Conservation (phyloP, 2,888 invertebrate species). For the Phania funesta region DNA sequence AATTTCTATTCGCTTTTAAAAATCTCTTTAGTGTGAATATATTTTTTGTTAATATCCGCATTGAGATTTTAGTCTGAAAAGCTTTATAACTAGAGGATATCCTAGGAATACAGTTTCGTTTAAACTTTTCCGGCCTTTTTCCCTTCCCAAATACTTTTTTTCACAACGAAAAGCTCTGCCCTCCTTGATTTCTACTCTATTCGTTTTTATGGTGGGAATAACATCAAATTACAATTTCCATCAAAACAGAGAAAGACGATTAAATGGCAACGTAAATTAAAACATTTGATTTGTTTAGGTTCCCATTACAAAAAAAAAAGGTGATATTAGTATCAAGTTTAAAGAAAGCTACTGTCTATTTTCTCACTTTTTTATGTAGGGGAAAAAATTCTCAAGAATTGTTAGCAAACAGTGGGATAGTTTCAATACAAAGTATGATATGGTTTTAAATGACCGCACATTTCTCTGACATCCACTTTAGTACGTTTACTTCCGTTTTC, state of each 20-base stretch:
- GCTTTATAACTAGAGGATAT: too few species aligned
- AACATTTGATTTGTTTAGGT: conserved; percentile 15
- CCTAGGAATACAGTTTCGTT: too few species aligned
- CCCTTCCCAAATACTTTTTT: too few species aligned
- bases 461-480: conserved; percentile 18
- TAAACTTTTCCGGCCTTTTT: too few species aligned
- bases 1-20: too few species aligned
- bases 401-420: not conserved
- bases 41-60: too few species aligned
- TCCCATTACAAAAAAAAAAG: conserved; percentile 23
- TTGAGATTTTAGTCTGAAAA: too few species aligned
- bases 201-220: conserved; percentile 3
- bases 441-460: conserved; percentile 18
- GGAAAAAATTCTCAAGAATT: conserved; percentile 47
- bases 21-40: too few species aligned
- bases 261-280: not conserved
- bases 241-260: not conserved
- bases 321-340: not conserved
- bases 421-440: not conserved
- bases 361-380: not conserved
- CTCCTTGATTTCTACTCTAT: not conserved
- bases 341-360: not conserved
- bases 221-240: conserved; percentile 19
- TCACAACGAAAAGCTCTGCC: too few species aligned
- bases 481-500: conserved; percentile 59